Conservation (phyloP, 2,113 vertebrate genomes). For the Paramormyrops kingsleyae region DNA sequence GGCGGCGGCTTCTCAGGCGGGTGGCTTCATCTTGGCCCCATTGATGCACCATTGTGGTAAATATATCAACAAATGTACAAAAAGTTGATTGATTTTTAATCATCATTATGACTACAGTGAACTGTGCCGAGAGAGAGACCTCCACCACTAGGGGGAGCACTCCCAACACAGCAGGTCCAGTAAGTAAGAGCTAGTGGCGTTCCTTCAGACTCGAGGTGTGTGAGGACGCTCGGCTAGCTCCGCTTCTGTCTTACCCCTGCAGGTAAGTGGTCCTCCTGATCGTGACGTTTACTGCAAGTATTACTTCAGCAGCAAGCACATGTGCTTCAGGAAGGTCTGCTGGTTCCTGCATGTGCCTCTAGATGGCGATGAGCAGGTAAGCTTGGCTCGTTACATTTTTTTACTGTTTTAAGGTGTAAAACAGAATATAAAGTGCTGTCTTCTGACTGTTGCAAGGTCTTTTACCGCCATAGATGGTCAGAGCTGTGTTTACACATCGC, state of each 20-base stretch:
- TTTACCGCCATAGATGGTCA: conserved; percentile 10
- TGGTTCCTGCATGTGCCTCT: conserved; percentile 69
- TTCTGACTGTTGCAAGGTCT: background rate
- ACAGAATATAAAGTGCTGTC: background rate
- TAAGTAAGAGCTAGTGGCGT: background rate
- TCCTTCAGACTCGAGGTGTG: background rate
- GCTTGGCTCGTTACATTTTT: background rate
- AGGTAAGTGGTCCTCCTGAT: conserved; percentile 38
- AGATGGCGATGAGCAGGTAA: conserved; percentile 80
- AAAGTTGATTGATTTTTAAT: background rate
- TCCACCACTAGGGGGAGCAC: background rate
- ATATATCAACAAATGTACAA: background rate
- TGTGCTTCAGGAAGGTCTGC: conserved; percentile 65
- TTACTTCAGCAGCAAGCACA: conserved; percentile 72
- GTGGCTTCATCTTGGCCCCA: background rate
- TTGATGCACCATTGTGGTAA: background rate
- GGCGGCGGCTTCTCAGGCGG: background rate
- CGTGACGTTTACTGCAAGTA: conserved; percentile 70
- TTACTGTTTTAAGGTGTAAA: background rate
- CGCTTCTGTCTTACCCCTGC: conserved; percentile 15
- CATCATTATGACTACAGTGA: background rate
- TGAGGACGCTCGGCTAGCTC: conserved; percentile 29
- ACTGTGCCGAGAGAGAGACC: background rate
- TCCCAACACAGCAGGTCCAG: background rate
- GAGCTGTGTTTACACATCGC: background rate